Evolutionary conservation across 2,797 vertebrate species (phyloP), one percentile per base, ranked within the genome.

Genomic region (Simalia tracyae): DNA sequence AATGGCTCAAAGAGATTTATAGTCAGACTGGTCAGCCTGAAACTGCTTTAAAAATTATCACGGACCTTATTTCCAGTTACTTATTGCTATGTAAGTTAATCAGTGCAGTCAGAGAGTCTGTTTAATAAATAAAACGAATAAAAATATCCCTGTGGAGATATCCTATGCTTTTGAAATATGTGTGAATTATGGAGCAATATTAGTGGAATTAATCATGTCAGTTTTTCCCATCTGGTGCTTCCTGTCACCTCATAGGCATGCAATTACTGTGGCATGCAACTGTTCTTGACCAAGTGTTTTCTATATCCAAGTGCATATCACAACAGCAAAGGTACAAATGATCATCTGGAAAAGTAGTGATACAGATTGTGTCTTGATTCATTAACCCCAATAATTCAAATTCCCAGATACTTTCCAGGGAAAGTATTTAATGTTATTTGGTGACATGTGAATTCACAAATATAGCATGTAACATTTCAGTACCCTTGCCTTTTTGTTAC

Each of bases 401-500:
- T 64, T 66, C 57, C 9, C n/a, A 87, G n/a, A 42, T 31, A 28
- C 8, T 11, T 3, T 50, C 0, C 56, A 50, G 3, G 56, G 9
- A 64, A 81, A 15, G 28, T 87, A 36, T 7, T 36, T 56, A 17
- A 63, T 66, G 31, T 50, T 91, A 93, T 91, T 64, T 84, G 46
- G 50, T 87, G 61, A 59, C 6, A 19, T 26, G 31, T 64, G 57
- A 68, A 84, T 26, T 17, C 54, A 87, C 54, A 92, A 87, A 90
- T 90, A n/a, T 46, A 81, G 66, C 89, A 6, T 57, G 56, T 84
- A 86, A 17, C 60, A 50, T 87, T 87, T 61, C 85, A 56, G 2
- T 2, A 31, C 50, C 89, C 84, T 60, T 88, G 90, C 9, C 15
- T 31, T 92, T 95, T 61, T 91, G 92, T 95, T 84, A 91, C 17